Conservation (phyloP, 2,888 invertebrate species). For the Eremobia ochroleuca region DNA sequence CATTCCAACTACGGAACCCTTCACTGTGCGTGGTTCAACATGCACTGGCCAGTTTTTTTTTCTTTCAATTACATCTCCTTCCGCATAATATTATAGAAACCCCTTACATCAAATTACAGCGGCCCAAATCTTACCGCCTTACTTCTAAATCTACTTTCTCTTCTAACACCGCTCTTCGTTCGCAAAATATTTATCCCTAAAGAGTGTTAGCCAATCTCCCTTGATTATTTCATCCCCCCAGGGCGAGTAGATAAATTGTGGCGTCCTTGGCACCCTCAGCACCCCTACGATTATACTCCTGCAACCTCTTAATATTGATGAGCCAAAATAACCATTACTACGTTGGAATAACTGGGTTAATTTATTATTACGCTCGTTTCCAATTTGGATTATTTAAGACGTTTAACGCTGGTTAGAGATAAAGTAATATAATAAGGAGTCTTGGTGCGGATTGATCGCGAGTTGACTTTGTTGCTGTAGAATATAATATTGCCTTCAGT, state of each 20-base stretch:
- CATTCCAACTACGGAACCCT: no score
- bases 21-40: no score
- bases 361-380: constrained; percentile 62
- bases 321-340: constrained; percentile 71
- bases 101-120: constrained; percentile 14
- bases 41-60: no score
- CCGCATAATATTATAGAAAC: not conserved
- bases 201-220: constrained; percentile 75
- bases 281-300: constrained; percentile 70
- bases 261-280: constrained; percentile 60
- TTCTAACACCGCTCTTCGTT: constrained; percentile 24
- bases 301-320: constrained; percentile 75
- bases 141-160: constrained; percentile 24
- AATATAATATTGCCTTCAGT: not conserved
- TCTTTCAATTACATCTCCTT: not conserved
- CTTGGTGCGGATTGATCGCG: not conserved
- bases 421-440: constrained; percentile 20
- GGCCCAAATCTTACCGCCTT: constrained; percentile 6
- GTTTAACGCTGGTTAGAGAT: constrained; percentile 15
- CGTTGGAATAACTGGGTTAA: constrained; percentile 63
- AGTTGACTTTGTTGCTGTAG: not conserved
- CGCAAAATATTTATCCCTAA: constrained; percentile 68
- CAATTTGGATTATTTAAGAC: constrained; percentile 53
- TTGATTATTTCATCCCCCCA: constrained; percentile 76
- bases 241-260: constrained; percentile 73